Percentiles rank a stretch among this genome's conserved stretches.
phyloP scores from a whole-genome alignment of 2,113 vertebrate species.

The Marmota monax region DNA sequence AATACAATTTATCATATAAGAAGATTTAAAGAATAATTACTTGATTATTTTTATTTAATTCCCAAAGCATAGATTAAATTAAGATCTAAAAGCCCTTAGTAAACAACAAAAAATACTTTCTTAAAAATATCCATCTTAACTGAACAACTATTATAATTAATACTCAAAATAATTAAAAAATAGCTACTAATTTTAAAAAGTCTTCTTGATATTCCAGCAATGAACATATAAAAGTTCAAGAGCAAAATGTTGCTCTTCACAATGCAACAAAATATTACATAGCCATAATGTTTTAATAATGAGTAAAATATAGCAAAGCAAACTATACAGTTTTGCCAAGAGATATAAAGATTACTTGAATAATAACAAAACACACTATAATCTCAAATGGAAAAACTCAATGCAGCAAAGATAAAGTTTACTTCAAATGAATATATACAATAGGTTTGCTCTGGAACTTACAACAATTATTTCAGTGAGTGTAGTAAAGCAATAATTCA shows the following conservation, averaged over 20 bases:
- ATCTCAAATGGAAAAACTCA: neutral
- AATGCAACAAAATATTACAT: neutral
- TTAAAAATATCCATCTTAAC: neutral
- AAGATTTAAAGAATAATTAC: conserved; percentile 11
- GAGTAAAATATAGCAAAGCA: neutral
- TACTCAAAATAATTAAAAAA: neutral
- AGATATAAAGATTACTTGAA: neutral
- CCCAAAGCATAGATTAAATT: neutral
- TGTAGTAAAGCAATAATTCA: neutral
- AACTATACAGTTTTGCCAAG: neutral
- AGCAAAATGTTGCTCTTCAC: neutral
- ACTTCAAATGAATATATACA: neutral
- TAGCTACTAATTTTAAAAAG: neutral
- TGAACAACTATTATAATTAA: neutral
- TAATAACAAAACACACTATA: neutral
- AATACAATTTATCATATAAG: conserved; percentile 9
- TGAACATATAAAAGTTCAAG: neutral
- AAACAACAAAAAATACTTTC: neutral
- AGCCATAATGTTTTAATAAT: neutral
- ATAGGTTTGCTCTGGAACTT: neutral
- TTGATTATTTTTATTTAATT: neutral
- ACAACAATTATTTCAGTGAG: neutral
- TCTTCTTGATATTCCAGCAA: neutral
- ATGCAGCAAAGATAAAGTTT: neutral
- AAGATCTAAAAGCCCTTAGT: neutral